A percentile compares a stretch with the other conserved stretches of the same genome.
Evolutionary conservation across 2,888 invertebrate genomes (phyloP).

Genomic region (Pollenia angustigena): DNA sequence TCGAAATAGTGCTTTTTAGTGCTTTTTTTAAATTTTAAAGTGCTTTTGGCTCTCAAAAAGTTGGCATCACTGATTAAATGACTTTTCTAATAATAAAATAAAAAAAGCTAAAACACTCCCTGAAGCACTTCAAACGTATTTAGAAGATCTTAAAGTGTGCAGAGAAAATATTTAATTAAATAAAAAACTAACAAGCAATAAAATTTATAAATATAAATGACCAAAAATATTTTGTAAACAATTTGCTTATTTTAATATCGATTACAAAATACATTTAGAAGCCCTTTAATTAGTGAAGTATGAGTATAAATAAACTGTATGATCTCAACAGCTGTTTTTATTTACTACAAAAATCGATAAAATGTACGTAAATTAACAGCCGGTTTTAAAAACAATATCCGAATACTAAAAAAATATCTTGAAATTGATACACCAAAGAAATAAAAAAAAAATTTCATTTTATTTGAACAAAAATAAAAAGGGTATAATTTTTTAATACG

Average conservation of each 20-base stretch:
- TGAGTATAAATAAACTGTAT: conserved; percentile 10
- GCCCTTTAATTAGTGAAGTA: conserved; percentile 26
- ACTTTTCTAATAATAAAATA: conserved; percentile 11
- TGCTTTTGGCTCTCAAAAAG: no score
- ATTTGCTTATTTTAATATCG: conserved; percentile 43
- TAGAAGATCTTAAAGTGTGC: background rate
- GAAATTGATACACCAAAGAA: conserved; percentile 36
- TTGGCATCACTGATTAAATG: no score
- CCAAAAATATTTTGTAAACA: conserved; percentile 7
- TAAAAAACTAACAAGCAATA: background rate
- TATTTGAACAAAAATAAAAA: background rate
- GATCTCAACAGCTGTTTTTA: conserved; percentile 50
- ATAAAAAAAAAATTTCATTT: background rate
- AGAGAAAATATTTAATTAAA: conserved; percentile 33
- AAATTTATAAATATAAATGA: background rate
- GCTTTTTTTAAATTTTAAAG: no score
- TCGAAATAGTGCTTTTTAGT: no score
- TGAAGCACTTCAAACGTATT: conserved; percentile 7
- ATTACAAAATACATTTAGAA: conserved; percentile 43
- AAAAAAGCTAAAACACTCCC: conserved; percentile 41
- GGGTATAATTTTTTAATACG: background rate
- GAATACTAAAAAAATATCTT: conserved; percentile 21
- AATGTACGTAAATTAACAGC: conserved; percentile 46
- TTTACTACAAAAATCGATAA: background rate
- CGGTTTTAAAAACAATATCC: conserved; percentile 20